Percentiles rank a stretch among this genome's conserved stretches.
Evolutionary conservation across 2,113 vertebrate species (phyloP).

Genomic region (Malurus melanocephalus): DNA sequence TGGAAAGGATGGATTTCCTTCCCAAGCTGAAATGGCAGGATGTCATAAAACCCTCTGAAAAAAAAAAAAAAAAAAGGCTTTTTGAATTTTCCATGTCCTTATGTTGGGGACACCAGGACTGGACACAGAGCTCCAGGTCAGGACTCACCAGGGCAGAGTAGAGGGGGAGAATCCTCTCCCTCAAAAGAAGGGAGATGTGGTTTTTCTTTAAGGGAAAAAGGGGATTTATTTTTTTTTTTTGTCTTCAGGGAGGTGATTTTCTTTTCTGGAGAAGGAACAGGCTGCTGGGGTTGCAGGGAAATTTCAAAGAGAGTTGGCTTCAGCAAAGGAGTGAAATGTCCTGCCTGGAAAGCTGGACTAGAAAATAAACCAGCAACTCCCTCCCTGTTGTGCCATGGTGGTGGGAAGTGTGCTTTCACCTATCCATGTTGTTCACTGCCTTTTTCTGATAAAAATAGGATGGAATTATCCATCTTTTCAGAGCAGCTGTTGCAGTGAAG

Average conservation of each 20-base stretch:
- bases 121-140: neutral
- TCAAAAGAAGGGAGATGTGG: neutral
- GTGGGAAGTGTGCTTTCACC: neutral
- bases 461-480: neutral
- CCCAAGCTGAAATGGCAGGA: neutral
- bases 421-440: neutral
- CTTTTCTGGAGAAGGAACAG: neutral
- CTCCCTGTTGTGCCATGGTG: neutral
- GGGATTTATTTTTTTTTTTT: neutral
- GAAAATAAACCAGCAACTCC: neutral
- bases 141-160: neutral
- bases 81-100: neutral
- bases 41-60: neutral
- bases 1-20: neutral
- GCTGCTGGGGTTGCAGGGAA: neutral
- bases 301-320: neutral
- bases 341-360: neutral
- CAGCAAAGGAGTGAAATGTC: neutral
- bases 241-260: rapidly evolving
- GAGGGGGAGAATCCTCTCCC: neutral
- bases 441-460: neutral
- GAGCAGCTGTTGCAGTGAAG: neutral
- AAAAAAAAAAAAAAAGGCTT: neutral
- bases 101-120: neutral
- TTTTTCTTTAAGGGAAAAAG: neutral